Percentiles rank a stretch among this genome's conserved stretches.
Conservation (phyloP, 2,888 invertebrate species). For the Chrysolina oricalcia region DNA sequence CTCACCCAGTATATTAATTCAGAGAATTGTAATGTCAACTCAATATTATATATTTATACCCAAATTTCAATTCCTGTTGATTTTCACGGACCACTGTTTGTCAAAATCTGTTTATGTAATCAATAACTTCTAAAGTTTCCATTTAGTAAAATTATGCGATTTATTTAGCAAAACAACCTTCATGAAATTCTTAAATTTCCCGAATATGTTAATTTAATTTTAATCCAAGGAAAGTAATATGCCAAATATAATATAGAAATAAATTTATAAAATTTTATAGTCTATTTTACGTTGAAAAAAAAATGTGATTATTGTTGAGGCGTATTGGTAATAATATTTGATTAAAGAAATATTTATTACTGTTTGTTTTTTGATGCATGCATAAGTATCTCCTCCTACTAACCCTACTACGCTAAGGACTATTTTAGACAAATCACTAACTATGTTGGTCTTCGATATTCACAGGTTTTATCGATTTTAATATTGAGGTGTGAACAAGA, state of each 20-base stretch:
- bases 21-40: too few relatives aligned
- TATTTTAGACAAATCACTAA: neutral
- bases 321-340: constrained; percentile 60
- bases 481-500: too few relatives aligned
- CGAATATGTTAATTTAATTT: constrained; percentile 15
- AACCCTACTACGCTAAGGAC: neutral
- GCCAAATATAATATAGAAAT: constrained; percentile 57
- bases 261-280: constrained; percentile 56
- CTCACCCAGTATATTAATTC: too few relatives aligned
- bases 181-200: neutral
- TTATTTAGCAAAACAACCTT: too few relatives aligned
- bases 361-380: constrained; percentile 3
- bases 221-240: constrained; percentile 43
- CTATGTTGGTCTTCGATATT: too few relatives aligned
- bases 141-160: too few relatives aligned
- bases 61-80: too few relatives aligned
- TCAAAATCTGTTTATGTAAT: too few relatives aligned
- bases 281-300: constrained; percentile 60
- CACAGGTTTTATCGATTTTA: too few relatives aligned
- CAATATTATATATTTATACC: too few relatives aligned
- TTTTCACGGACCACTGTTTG: too few relatives aligned
- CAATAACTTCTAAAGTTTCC: too few relatives aligned
- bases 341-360: constrained; percentile 58
- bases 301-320: constrained; percentile 60
- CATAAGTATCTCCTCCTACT: neutral